Evolutionary conservation across 2,888 invertebrate species (phyloP), one percentile per base, ranked within the genome.

Genomic region (Polydrusus cervinus): DNA sequence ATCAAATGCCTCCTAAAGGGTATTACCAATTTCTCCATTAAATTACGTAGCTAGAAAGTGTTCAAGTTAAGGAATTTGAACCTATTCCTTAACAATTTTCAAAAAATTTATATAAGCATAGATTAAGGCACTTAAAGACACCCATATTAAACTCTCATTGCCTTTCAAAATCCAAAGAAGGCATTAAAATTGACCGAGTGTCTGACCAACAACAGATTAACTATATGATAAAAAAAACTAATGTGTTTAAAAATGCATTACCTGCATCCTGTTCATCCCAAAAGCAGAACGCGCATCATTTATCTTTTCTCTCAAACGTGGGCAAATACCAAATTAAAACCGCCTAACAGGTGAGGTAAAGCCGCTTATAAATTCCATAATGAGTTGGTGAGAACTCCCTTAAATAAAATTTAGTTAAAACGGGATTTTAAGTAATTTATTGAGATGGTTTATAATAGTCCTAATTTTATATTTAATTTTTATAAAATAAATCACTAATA

Each of bases 271-370:
- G 76, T 49, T 76, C 76, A 70, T 73, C 65, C 76, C 66, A 64
- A 68, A 62, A 61, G 45, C 70, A 47, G 61, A 71, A 71, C 43
- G 64, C 25, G 62, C 77, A 75, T 78, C 78, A 75, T 74, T 77
- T 73, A 74, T 77, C 77, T 75, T 77, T 65, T 30, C 66, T 61
- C 64, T 43, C 65, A 71, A 70, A 74, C 64, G 78, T 79, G 78
- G 76, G 76, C 78, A 76, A 76, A 76, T 76, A 78, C 78, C 79
- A 79, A 79, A 78, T 78, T 79, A 78, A 78, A 78, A 75, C 70
- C 71, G 68, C 71, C 74, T 71, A 77, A 77, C 77, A 77, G 74
- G 77, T 78, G 77, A 62, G 34, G 60, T 67, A 65, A 75, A 53
- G 62, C 61, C 30, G 71, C 66, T 71, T 71, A 25, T 25, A 67